A percentile compares a stretch with the other conserved stretches of the same genome.
Evolutionary conservation across 1,140 invertebrate species (phyloP).

Genomic region (Panagrolaimus sp.): DNA sequence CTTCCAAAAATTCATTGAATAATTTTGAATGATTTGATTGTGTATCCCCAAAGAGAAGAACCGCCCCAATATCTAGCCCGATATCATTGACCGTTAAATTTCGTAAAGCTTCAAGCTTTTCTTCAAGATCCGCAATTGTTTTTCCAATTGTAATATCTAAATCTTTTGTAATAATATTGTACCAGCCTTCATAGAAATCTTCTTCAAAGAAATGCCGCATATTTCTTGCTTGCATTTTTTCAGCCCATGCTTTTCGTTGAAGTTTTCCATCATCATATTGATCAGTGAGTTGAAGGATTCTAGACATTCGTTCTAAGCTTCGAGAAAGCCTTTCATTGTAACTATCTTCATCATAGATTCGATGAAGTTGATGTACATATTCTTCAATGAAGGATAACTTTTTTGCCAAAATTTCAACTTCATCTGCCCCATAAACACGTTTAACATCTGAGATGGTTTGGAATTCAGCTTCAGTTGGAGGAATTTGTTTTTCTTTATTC

Average conservation of each 20-base stretch:
- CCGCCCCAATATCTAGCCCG: slow-evolving; percentile 46
- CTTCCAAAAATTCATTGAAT: slow-evolving; percentile 47
- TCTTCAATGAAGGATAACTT: slow-evolving; percentile 19
- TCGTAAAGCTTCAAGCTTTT: slow-evolving; percentile 26
- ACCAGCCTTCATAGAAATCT: slow-evolving; percentile 57
- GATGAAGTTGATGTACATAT: slow-evolving; percentile 10
- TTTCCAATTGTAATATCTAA: slow-evolving; percentile 49
- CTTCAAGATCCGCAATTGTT: slow-evolving; percentile 48
- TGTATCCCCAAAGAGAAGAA: slow-evolving; percentile 49
- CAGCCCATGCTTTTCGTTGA: slow-evolving; percentile 52
- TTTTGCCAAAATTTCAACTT: slow-evolving; percentile 27
- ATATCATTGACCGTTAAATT: slow-evolving; percentile 11
- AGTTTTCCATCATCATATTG: slow-evolving; percentile 52
- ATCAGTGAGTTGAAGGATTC: slow-evolving; percentile 47
- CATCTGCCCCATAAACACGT: slow-evolving; percentile 44
- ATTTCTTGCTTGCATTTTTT: slow-evolving; percentile 56
- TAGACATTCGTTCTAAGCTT: slow-evolving; percentile 50
- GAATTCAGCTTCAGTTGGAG: slow-evolving; percentile 23
- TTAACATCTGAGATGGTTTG: slow-evolving; percentile 55
- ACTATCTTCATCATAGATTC: slow-evolving; percentile 42
- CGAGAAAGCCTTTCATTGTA: slow-evolving; percentile 36
- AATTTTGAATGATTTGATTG: slow-evolving; percentile 26
- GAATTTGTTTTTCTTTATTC: slow-evolving; percentile 13
- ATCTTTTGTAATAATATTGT: slow-evolving; percentile 52
- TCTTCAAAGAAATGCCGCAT: slow-evolving; percentile 59